These are phyloP conservation scores for Diploptera punctata DNA, from an alignment of 2,888 invertebrate genomes.

Conservation along the genomic window DNA sequence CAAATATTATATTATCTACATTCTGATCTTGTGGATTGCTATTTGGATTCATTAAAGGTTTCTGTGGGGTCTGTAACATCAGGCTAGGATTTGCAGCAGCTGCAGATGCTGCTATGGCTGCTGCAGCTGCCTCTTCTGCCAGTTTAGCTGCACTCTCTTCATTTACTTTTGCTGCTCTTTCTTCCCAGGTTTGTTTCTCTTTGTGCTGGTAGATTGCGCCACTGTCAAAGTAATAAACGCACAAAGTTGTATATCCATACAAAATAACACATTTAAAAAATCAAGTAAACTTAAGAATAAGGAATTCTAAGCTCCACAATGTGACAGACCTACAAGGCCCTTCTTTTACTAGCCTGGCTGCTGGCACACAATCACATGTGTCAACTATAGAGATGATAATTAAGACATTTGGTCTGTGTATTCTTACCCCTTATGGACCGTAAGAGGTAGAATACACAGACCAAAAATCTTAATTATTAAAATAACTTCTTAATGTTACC, in stretches of 20 bases:
- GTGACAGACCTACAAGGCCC: too few species aligned
- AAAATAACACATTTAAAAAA: neutral
- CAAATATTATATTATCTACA: slow-evolving; percentile 63
- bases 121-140: slow-evolving; percentile 54
- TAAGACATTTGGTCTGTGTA: too few species aligned
- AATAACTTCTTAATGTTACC: too few species aligned
- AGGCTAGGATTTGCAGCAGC: slow-evolving; percentile 47
- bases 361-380: too few species aligned
- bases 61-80: slow-evolving; percentile 52
- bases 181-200: slow-evolving; percentile 95
- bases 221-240: slow-evolving; percentile 68
- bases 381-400: too few species aligned
- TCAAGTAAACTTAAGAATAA: neutral
- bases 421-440: too few species aligned
- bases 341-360: too few species aligned
- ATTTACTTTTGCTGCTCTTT: slow-evolving; percentile 87
- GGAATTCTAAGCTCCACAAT: too few species aligned
- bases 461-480: too few species aligned
- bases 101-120: neutral
- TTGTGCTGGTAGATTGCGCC: slow-evolving; percentile 89
- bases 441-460: too few species aligned
- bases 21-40: neutral
- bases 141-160: slow-evolving; percentile 79
- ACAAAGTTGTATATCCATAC: too few species aligned
- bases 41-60: slow-evolving; percentile 44